Base-by-base conservation (phyloP, 2,113 vertebrate genomes). In the Pedetes capensis region DNA sequence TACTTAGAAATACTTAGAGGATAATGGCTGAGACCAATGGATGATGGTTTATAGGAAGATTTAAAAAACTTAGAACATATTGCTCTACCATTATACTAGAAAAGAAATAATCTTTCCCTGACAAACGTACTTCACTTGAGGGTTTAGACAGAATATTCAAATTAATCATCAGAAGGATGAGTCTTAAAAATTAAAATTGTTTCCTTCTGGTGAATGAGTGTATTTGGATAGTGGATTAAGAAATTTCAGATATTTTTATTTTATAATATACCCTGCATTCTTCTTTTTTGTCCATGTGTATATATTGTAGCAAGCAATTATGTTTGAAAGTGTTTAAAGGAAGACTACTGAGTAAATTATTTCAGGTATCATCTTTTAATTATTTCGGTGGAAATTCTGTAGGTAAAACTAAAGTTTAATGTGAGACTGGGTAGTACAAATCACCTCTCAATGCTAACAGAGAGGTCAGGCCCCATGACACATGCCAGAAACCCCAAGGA, bases 91-190 rank as follows among this genome's bases (percentile, higher is more conserved):
- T 81, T 37, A 47, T 69, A 39, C 37, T 69, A 92, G 69, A 69
- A 79, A 88, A 89, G 49, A 91, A 59, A 82, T 93, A 81, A 47
- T 18, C 11, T 84, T 49, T 7, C 39, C 17, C n/a, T 68, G 37
- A 51, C 82, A 25, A 68, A 74, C 55, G 13, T 12, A 6, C 79
- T 22, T 86, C 32, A 74, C 72, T 78, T 87, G 37, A 6, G 39
- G 42, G 39, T 66, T 87, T 79, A 75, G 29, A 96, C 59, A 49
- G 61, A 88, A 76, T 92, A 23, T 82, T 66, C 2, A 57, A 87
- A 94, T 74, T 92, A 86, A 83, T 78, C 42, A 49, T 22, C 32
- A 95, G 55, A 93, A 91, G 75, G 74, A 81, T 72, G 29, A 39
- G 20, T 66, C 76, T 37, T 29, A 85, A 78, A 91, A 81, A n/a